Base-by-base conservation (phyloP, 1,140 invertebrate genomes). In the Drosophila bifasciata region DNA sequence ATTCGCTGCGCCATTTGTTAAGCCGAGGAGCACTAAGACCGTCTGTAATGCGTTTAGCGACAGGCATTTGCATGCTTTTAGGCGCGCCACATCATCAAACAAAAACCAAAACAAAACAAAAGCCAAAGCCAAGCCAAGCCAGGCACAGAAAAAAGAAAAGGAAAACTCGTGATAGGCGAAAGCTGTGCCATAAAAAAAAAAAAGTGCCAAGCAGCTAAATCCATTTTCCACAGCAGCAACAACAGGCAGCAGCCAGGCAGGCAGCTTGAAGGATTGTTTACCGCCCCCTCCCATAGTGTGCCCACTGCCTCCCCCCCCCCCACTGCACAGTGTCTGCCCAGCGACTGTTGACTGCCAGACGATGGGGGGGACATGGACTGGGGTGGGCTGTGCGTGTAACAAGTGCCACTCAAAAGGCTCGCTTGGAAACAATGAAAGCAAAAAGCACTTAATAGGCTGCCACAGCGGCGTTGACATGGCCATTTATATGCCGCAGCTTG, bases 1-100 rank as follows among this genome's bases (percentile, higher is more conserved):
- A 57, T 76, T 57, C 45, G 51, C 43, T 51, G 55, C 39, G 32
- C 46, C 40, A 50, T 59, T 43, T 32, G 56, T 43, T 61, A 60
- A 52, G 56, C 68, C n/a, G n/a, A n/a, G n/a, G 53, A 21, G 39
- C 49, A 44, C 76, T 74, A 59, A 79, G 76, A 46, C 76, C 76
- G 59, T 45, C 43, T 53, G 49, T 79, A 79, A 79, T 70, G 58
- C 76, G 76, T 79, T 75, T 63, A 75, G 61, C 76, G 59, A 48
- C 43, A 60, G 63, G 57, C 50, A 79, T 75, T 79, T 79, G 76
- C 76, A 75, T 75, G 76, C 76, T 79, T 79, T 79, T 79, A 79
- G 76, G 63, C 53, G 40, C 40, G 21, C 32, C 51, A 48, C 45
- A 51, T 41, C 50, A 32, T 25, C 40, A 11, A 46, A 58, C 21